phyloP scores from a whole-genome alignment of 1,140 invertebrate genomes.

The Apis cerana region DNA sequence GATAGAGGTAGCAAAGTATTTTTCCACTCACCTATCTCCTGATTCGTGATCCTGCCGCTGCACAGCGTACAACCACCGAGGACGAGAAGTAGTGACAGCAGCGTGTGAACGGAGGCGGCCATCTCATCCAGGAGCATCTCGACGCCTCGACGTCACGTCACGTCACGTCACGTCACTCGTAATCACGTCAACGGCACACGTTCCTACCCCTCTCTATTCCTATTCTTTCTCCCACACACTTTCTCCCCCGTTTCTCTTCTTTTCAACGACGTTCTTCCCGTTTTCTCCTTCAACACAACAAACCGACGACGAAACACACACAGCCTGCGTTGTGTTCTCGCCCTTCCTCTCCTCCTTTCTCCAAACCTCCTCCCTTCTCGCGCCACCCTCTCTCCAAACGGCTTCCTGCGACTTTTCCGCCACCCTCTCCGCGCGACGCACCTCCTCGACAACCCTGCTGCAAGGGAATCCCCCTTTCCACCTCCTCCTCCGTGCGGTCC shows the following conservation, averaged over 20 bases:
- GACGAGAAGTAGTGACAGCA: slow-evolving; percentile 55
- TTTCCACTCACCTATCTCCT: slow-evolving; percentile 75
- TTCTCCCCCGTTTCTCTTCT: neutral
- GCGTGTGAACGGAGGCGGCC: slow-evolving; percentile 44
- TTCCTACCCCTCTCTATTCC: neutral
- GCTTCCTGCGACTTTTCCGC: slow-evolving; percentile 59
- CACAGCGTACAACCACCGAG: slow-evolving; percentile 36
- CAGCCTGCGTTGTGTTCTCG: too few species aligned
- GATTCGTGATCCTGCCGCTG: slow-evolving; percentile 70
- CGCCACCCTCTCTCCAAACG: slow-evolving; percentile 54
- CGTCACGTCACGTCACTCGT: slow-evolving; percentile 69
- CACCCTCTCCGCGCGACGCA: neutral
- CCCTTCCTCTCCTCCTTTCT: neutral
- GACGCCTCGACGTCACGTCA: slow-evolving; percentile 68
- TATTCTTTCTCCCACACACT: neutral
- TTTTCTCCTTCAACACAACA: neutral
- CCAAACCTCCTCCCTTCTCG: slow-evolving; percentile 16
- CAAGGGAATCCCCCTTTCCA: neutral
- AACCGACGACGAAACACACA: too few species aligned
- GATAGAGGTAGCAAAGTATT: neutral
- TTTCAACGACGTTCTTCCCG: neutral
- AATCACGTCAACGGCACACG: slow-evolving; percentile 66
- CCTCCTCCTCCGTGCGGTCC: neutral
- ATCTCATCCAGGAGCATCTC: slow-evolving; percentile 70
- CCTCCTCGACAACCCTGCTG: neutral